Conservation (phyloP, 2,888 invertebrate species). For the Tachina lurida region DNA sequence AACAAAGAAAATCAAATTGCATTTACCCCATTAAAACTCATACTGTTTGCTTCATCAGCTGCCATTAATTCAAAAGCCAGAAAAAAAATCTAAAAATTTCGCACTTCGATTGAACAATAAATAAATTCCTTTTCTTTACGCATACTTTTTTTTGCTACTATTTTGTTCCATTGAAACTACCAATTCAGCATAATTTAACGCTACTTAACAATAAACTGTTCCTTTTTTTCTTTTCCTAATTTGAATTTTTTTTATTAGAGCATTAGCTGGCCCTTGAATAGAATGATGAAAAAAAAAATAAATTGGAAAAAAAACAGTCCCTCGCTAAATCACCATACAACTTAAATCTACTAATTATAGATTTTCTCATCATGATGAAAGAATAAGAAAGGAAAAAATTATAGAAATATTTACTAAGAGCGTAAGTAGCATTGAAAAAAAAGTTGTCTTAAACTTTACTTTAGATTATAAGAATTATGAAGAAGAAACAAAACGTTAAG, state of each 20-base stretch:
- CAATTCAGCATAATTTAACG: conserved; percentile 65
- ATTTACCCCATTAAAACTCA: conserved; percentile 30
- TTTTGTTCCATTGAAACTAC: conserved; percentile 52
- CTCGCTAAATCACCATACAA: conserved; percentile 43
- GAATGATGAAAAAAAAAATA: not conserved
- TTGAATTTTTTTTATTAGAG: conserved; percentile 6
- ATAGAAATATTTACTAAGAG: conserved; percentile 28
- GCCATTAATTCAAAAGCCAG: not conserved
- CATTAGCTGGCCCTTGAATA: conserved; percentile 11
- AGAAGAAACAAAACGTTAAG: not conserved
- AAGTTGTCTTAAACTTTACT: conserved; percentile 37
- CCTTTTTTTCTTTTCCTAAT: conserved; percentile 7
- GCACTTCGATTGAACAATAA: conserved; percentile 49
- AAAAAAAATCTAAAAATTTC: conserved; percentile 29
- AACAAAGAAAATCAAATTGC: conserved; percentile 23
- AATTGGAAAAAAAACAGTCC: conserved; percentile 31
- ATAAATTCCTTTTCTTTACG: conserved; percentile 29
- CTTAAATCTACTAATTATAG: conserved; percentile 61
- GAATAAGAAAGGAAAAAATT: not conserved
- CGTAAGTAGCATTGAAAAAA: conserved; percentile 24
- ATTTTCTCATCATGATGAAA: conserved; percentile 6
- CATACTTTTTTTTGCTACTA: conserved; percentile 18
- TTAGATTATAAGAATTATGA: conserved; percentile 33
- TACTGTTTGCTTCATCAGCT: conserved; percentile 11
- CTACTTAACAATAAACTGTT: conserved; percentile 57